phyloP scores from a whole-genome alignment of 2,113 vertebrate species.

The Mola mola region DNA sequence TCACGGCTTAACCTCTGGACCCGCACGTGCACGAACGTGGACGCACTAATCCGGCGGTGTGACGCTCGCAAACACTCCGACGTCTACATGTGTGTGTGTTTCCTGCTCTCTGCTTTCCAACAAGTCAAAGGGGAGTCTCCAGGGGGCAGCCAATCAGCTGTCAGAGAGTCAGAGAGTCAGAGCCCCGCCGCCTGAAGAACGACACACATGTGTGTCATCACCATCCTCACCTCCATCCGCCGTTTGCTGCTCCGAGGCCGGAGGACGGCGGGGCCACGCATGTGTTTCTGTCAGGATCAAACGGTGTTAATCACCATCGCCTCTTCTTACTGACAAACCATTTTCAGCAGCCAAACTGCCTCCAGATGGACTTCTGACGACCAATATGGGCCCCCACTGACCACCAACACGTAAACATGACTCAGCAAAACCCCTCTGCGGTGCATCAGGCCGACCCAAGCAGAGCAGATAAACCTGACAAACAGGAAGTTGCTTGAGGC shows the following conservation, averaged over 20 bases:
- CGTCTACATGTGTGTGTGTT: neutral
- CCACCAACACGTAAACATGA: too few relatives aligned
- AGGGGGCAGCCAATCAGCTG: slow-evolving; percentile 60
- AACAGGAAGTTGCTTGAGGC: too few relatives aligned
- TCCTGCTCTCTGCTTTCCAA: slow-evolving; percentile 34
- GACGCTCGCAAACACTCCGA: neutral
- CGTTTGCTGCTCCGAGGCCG: too few relatives aligned
- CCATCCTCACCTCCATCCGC: neutral
- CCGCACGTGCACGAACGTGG: slow-evolving; percentile 16
- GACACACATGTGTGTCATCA: slow-evolving; percentile 2
- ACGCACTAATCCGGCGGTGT: slow-evolving; percentile 20
- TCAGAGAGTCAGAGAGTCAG: neutral
- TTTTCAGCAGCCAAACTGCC: slow-evolving; percentile 68
- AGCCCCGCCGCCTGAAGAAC: neutral
- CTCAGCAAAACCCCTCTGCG: too few relatives aligned
- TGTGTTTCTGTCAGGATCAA: neutral
- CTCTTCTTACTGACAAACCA: neutral
- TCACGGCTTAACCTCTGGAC: slow-evolving; percentile 43
- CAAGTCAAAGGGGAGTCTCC: slow-evolving; percentile 59
- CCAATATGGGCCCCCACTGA: too few relatives aligned
- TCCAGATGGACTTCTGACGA: slow-evolving; percentile 74
- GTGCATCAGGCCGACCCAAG: too few relatives aligned
- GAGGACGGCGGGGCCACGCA: too few relatives aligned
- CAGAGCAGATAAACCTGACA: too few relatives aligned
- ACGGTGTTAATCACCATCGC: neutral